These are phyloP conservation scores for Halcyon leucocephala DNA, from an alignment of 2,797 vertebrate genomes.

Conservation along the genomic window DNA sequence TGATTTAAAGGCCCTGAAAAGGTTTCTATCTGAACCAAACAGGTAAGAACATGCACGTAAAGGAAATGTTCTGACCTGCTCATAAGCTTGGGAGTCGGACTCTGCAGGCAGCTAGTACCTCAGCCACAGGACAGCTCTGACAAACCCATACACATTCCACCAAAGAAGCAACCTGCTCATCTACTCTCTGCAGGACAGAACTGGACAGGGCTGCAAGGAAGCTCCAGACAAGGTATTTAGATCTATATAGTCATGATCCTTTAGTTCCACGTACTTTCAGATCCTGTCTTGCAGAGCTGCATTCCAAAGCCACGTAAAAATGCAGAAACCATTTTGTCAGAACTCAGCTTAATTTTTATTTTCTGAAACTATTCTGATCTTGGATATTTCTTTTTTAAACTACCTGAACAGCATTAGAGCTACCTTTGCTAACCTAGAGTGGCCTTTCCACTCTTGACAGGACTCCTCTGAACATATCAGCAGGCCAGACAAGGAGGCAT, in stretches of 20 bases:
- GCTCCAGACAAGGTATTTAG: neutral
- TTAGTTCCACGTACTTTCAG: neutral
- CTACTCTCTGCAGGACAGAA: neutral
- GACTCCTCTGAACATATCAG: constrained; percentile 17
- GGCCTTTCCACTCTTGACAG: neutral
- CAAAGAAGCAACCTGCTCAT: neutral
- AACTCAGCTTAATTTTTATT: neutral
- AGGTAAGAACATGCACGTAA: accelerated
- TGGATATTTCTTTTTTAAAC: neutral
- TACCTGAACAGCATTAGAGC: neutral
- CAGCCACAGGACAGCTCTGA: neutral
- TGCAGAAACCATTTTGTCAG: neutral
- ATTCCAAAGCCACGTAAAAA: neutral
- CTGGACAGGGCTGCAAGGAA: neutral
- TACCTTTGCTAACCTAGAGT: constrained; percentile 23
- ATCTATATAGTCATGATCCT: neutral
- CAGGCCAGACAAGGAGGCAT: constrained; percentile 4
- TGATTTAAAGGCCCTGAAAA: neutral
- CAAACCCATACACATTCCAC: neutral
- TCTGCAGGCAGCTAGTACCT: neutral
- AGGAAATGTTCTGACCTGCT: neutral
- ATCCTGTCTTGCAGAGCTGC: neutral
- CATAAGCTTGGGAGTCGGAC: neutral
- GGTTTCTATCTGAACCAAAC: neutral
- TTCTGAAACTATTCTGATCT: neutral